Conservation (phyloP, 2,113 vertebrate genomes). For the Jaculus jaculus region DNA sequence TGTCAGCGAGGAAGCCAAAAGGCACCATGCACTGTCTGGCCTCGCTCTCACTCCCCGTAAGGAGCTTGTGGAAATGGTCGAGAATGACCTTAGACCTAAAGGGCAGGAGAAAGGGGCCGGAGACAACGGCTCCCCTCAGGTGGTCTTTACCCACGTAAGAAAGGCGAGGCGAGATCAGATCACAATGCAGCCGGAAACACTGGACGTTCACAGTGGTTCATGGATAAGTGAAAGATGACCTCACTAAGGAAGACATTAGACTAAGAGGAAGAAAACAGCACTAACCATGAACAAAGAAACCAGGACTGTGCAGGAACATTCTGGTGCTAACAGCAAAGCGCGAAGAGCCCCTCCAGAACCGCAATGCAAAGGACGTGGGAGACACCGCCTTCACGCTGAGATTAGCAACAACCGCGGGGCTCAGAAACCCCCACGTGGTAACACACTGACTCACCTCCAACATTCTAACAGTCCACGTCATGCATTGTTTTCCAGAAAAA, state of each 20-base stretch:
- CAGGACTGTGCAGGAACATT: neutral
- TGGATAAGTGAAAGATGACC: neutral
- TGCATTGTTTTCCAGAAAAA: neutral
- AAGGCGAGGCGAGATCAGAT: neutral
- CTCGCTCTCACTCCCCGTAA: neutral
- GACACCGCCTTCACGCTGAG: fast-evolving
- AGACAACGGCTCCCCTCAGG: slow-evolving; percentile 10
- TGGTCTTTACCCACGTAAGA: neutral
- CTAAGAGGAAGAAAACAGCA: neutral
- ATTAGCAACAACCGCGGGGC: neutral
- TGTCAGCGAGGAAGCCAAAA: neutral
- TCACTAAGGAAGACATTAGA: neutral
- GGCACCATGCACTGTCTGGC: neutral
- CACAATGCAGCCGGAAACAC: neutral
- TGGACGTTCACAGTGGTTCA: neutral
- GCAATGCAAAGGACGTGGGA: neutral
- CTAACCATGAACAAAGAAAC: neutral
- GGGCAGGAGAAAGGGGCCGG: neutral
- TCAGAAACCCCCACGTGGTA: neutral
- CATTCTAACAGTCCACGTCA: neutral
- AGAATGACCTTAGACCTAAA: neutral
- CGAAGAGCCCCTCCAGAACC: no score
- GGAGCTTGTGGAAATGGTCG: neutral
- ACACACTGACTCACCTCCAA: neutral
- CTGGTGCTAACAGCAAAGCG: neutral